Percentiles rank a stretch among this genome's conserved stretches.
Conservation (phyloP, 2,888 invertebrate genomes). For the Acronicta alni region DNA sequence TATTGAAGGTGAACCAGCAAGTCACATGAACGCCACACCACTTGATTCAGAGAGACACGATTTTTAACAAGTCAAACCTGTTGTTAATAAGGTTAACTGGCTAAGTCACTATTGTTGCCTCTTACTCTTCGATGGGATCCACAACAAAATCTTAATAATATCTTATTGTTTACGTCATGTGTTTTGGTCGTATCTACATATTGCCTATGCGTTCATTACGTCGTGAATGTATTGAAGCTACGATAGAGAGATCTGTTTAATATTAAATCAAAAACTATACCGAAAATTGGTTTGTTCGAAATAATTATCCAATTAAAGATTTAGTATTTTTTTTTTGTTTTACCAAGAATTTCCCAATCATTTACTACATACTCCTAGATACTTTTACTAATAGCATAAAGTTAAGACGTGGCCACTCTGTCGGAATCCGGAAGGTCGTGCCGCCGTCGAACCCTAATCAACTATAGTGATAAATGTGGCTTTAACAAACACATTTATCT, state of each 20-base stretch:
- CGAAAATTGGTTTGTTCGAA: neutral
- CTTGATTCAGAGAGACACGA: constrained; percentile 38
- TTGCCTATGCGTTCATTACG: constrained; percentile 9
- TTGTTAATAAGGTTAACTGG: constrained; percentile 47
- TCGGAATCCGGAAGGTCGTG: constrained; percentile 31
- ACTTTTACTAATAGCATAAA: constrained; percentile 14
- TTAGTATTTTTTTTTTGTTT: neutral
- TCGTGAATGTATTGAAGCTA: constrained; percentile 10
- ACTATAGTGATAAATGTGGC: constrained; percentile 48
- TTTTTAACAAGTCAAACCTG: constrained; percentile 49
- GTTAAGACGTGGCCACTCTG: constrained; percentile 18
- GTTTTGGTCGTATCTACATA: constrained; percentile 41
- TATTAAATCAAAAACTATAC: too few species aligned
- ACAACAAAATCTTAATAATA: constrained; percentile 44
- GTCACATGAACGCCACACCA: constrained; percentile 22
- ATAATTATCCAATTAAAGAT: too few species aligned
- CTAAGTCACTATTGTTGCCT: constrained; percentile 46
- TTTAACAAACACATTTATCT: constrained; percentile 53
- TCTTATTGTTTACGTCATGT: constrained; percentile 38
- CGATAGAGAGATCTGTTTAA: neutral
- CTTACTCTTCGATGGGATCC: constrained; percentile 35
- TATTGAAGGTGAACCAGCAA: constrained; percentile 40
- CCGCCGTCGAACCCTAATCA: constrained; percentile 47
- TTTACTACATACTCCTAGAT: neutral
- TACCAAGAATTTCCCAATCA: neutral